phyloP scores from a whole-genome alignment of 2,113 vertebrate species.

The Xiphias gladius region DNA sequence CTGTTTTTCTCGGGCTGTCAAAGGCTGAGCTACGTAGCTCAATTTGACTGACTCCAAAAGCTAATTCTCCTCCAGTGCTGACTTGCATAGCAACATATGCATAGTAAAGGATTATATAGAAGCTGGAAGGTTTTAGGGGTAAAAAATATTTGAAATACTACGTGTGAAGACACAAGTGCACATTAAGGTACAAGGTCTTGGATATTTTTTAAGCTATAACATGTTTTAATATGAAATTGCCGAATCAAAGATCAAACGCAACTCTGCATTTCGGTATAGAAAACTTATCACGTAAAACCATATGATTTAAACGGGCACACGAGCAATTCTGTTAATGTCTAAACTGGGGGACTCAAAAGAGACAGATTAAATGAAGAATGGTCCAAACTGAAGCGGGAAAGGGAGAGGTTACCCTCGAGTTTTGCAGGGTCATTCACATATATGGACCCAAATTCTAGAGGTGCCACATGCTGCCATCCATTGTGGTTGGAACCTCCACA shows the following conservation, averaged over 20 bases:
- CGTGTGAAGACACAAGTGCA: background rate
- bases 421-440: background rate
- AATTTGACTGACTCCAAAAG: conserved; percentile 60
- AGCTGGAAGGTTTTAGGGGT: conserved; percentile 36
- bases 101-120: conserved; percentile 48
- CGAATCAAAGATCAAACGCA: conserved; percentile 4
- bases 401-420: background rate
- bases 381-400: background rate
- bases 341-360: background rate
- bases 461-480: background rate
- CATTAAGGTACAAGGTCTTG: background rate
- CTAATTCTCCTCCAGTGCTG: conserved; percentile 53
- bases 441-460: background rate
- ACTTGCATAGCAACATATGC: conserved; percentile 49
- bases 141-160: conserved; percentile 6
- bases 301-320: background rate
- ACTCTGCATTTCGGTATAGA: background rate
- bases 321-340: background rate
- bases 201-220: background rate
- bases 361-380: background rate
- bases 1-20: conserved; percentile 47
- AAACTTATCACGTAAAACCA: background rate
- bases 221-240: conserved; percentile 6
- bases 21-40: conserved; percentile 37
- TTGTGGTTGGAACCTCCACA: background rate